Evolutionary conservation across 2,888 invertebrate species (phyloP).

Genomic region (Caenorhabditis sp.): DNA sequence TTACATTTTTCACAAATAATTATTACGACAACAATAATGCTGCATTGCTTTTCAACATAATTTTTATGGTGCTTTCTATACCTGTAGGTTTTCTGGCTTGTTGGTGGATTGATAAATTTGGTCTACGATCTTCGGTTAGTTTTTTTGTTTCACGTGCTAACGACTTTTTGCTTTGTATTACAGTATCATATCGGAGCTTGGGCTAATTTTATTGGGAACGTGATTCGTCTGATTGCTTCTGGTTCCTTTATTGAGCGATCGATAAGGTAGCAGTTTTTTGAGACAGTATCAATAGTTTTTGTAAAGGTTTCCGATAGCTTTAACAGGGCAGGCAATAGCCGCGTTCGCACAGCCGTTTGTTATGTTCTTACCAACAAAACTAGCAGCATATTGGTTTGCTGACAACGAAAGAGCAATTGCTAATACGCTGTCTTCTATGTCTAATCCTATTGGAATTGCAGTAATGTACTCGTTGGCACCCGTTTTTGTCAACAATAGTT

Average conservation of each 20-base stretch:
- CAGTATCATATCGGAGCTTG: conserved; percentile 82
- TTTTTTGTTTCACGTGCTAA: no score
- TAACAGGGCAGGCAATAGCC: conserved; percentile 83
- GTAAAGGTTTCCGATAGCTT: conserved; percentile 69
- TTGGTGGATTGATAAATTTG: conserved; percentile 84
- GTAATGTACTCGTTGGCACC: conserved; percentile 84
- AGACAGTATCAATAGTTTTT: not conserved
- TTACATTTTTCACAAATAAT: conserved; percentile 84
- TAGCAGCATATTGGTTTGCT: conserved; percentile 85
- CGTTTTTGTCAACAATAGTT: conserved; percentile 82
- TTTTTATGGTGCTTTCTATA: conserved; percentile 84
- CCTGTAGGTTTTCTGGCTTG: conserved; percentile 84
- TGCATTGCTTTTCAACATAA: conserved; percentile 84
- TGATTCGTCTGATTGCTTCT: conserved; percentile 83
- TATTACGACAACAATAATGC: conserved; percentile 83
- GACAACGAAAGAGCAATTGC: conserved; percentile 83
- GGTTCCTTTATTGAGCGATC: conserved; percentile 66
- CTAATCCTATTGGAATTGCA: conserved; percentile 85
- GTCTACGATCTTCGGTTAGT: conserved; percentile 84
- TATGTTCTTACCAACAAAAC: conserved; percentile 85
- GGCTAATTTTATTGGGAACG: conserved; percentile 84
- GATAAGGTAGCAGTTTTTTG: conserved; percentile 26
- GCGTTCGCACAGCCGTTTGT: conserved; percentile 85
- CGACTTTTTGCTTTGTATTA: no score
- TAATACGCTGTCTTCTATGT: conserved; percentile 84